A percentile compares a stretch with the other conserved stretches of the same genome.
Evolutionary conservation across 2,888 invertebrate genomes (phyloP).

Genomic region (Bombylius discolor): DNA sequence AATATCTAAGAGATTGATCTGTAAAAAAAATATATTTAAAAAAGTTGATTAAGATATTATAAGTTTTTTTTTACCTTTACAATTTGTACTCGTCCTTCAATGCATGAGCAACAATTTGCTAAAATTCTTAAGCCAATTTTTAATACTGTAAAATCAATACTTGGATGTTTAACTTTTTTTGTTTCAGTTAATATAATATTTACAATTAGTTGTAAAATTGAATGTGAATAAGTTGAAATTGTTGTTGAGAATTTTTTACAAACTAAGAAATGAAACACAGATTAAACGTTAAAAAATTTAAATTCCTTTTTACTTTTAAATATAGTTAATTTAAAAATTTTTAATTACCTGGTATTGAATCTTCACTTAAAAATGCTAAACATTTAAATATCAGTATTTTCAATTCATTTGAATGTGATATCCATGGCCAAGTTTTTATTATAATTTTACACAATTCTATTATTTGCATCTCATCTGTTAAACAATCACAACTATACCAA

Average conservation of each 20-base stretch:
- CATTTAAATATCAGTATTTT: conserved; percentile 22
- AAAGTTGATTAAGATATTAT: neutral
- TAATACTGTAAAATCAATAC: conserved; percentile 16
- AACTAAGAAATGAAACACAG: conserved; percentile 14
- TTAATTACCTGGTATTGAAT: conserved; percentile 21
- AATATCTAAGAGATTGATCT: conserved; percentile 25
- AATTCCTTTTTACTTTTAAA: too few species aligned
- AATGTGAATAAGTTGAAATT: conserved; percentile 20
- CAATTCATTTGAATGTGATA: conserved; percentile 25
- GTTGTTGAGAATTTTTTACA: conserved; percentile 26
- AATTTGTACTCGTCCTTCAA: conserved; percentile 30
- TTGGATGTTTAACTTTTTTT: conserved; percentile 17
- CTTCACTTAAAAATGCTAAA: conserved; percentile 26
- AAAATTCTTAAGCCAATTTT: conserved; percentile 24
- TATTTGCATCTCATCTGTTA: conserved; percentile 21
- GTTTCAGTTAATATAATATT: conserved; percentile 26
- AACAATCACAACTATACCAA: conserved; percentile 26
- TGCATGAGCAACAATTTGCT: conserved; percentile 29
- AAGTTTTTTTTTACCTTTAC: conserved; percentile 17
- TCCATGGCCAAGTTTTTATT: conserved; percentile 31
- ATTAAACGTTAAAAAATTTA: neutral
- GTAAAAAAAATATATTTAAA: neutral
- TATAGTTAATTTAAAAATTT: neutral
- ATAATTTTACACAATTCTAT: conserved; percentile 19
- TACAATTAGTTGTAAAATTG: conserved; percentile 26